Evolutionary conservation across 2,888 invertebrate species (phyloP).

Genomic region (Agriopis leucophaearia): DNA sequence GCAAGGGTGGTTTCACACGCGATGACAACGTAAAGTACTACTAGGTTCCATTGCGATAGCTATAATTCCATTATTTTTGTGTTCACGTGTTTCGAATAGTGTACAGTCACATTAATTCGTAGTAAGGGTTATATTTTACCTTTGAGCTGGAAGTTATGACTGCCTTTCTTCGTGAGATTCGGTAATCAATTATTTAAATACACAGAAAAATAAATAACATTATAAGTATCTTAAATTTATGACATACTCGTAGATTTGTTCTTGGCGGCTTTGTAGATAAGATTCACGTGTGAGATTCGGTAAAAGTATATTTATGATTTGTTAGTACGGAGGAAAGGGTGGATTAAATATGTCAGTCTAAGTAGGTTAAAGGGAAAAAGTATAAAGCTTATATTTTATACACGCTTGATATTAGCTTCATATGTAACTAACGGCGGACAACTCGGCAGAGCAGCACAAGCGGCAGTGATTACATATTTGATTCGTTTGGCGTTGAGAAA

Average conservation of each 20-base stretch:
- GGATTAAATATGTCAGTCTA: background rate
- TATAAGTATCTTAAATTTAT: background rate
- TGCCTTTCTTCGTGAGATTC: background rate
- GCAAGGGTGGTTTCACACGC: slow-evolving; percentile 64
- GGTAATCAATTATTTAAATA: background rate
- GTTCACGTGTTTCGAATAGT: slow-evolving; percentile 12
- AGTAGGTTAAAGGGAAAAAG: too few species aligned
- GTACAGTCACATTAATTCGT: slow-evolving; percentile 11
- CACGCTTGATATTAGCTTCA: too few species aligned
- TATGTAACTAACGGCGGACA: too few species aligned
- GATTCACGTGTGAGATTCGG: background rate
- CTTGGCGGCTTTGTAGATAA: background rate
- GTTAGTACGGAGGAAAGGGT: background rate
- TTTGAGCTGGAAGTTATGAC: background rate
- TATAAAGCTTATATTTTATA: too few species aligned
- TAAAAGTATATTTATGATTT: background rate
- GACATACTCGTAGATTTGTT: background rate
- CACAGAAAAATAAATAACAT: background rate
- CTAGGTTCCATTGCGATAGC: slow-evolving; percentile 18
- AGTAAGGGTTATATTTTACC: background rate
- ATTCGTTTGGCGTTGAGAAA: too few species aligned
- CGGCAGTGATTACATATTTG: too few species aligned
- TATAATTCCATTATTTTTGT: slow-evolving; percentile 7
- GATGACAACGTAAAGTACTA: slow-evolving; percentile 46
- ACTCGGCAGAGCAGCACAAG: too few species aligned